A percentile compares a stretch with the other conserved stretches of the same genome.
phyloP scores from a whole-genome alignment of 2,113 vertebrate genomes.

The Anhinga anhinga region DNA sequence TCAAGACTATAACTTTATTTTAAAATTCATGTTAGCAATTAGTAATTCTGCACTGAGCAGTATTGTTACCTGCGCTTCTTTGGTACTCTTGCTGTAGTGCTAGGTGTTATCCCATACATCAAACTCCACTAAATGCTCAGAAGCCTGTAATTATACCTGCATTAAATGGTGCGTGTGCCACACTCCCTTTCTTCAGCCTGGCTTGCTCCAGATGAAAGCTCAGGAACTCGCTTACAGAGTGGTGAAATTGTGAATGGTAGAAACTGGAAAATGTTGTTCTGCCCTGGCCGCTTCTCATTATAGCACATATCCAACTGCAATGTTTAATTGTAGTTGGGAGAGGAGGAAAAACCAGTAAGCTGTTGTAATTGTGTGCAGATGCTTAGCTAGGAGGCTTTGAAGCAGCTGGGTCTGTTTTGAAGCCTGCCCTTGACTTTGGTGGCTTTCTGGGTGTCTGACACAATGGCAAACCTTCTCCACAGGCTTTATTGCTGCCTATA shows the following conservation, averaged over 20 bases:
- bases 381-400: neutral
- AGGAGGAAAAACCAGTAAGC: neutral
- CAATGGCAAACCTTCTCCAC: neutral
- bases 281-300: rapidly evolving
- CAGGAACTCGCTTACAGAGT: neutral
- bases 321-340: neutral
- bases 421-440: neutral
- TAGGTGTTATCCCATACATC: neutral
- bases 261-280: neutral
- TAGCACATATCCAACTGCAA: neutral
- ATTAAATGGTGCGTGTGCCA: neutral
- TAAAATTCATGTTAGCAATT: neutral
- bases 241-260: neutral
- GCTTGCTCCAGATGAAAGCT: neutral
- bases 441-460: neutral
- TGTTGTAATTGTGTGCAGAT: neutral
- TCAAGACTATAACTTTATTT: neutral
- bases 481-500: neutral
- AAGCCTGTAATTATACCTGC: slow-evolving; percentile 7
- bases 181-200: neutral
- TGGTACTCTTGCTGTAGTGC: neutral
- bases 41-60: neutral
- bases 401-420: neutral
- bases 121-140: neutral
- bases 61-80: neutral